Percentiles rank a stretch among this genome's conserved stretches.
phyloP scores from a whole-genome alignment of 2,888 invertebrate species.

The Papilio protenor region DNA sequence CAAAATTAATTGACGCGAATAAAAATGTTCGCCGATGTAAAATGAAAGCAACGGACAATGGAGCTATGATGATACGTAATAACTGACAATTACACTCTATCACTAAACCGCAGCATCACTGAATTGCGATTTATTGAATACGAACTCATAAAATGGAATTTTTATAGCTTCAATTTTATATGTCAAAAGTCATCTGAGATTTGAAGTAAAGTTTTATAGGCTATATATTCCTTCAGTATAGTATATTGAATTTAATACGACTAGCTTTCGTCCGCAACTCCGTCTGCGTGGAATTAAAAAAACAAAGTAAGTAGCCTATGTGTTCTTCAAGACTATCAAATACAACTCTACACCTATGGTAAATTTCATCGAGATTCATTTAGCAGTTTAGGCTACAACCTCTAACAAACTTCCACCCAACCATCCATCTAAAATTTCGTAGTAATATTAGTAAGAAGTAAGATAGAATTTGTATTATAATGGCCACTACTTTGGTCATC shows the following conservation, averaged over 20 bases:
- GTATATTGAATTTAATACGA: not conserved
- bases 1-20: conserved; percentile 51
- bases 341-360: too few relatives aligned
- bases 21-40: conserved; percentile 49
- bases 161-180: not conserved
- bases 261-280: too few relatives aligned
- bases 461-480: not conserved
- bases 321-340: too few relatives aligned
- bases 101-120: conserved; percentile 51
- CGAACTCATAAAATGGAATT: not conserved
- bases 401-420: too few relatives aligned
- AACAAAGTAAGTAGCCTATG: too few relatives aligned
- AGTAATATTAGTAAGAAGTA: too few relatives aligned
- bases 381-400: too few relatives aligned
- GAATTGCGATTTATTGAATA: conserved; percentile 37
- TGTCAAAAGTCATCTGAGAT: not conserved
- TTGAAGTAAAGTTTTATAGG: not conserved
- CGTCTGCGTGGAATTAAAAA: too few relatives aligned
- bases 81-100: conserved; percentile 58
- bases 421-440: too few relatives aligned
- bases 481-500: not conserved
- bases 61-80: conserved; percentile 56
- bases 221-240: not conserved
- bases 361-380: too few relatives aligned
- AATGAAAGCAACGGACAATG: conserved; percentile 56